Evolutionary conservation across 2,113 vertebrate species (phyloP).

Genomic region (Spheniscus mendiculus): DNA sequence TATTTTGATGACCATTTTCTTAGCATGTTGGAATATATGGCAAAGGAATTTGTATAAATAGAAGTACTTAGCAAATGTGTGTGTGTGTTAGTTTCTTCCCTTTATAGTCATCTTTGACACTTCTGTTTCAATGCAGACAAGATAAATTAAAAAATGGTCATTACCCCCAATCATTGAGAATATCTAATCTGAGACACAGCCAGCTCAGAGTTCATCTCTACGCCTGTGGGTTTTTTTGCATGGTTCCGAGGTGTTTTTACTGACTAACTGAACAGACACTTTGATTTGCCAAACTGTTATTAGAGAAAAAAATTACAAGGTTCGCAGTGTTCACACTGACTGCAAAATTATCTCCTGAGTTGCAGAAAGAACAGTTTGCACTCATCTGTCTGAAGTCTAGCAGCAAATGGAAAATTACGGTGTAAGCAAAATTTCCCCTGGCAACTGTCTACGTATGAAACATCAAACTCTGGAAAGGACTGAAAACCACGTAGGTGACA

Average conservation of each 20-base stretch:
- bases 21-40: neutral
- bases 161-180: neutral
- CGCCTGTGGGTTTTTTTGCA: neutral
- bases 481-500: neutral
- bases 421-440: conserved; percentile 46
- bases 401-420: conserved; percentile 38
- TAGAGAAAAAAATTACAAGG: conserved; percentile 33
- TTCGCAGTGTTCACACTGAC: conserved; percentile 23
- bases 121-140: neutral
- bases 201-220: neutral
- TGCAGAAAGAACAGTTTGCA: conserved; percentile 40
- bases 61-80: neutral
- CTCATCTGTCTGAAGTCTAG: conserved; percentile 38
- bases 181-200: neutral
- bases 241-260: neutral
- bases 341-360: conserved; percentile 56
- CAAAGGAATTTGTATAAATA: neutral
- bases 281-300: conserved; percentile 38
- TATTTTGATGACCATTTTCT: neutral
- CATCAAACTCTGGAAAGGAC: neutral
- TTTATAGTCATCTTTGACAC: neutral
- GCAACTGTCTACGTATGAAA: conserved; percentile 34
- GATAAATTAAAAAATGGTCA: neutral
- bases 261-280: conserved; percentile 7
- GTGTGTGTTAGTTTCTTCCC: neutral